Conservation (phyloP, 2,888 invertebrate genomes). For the Pammene fasciana region DNA sequence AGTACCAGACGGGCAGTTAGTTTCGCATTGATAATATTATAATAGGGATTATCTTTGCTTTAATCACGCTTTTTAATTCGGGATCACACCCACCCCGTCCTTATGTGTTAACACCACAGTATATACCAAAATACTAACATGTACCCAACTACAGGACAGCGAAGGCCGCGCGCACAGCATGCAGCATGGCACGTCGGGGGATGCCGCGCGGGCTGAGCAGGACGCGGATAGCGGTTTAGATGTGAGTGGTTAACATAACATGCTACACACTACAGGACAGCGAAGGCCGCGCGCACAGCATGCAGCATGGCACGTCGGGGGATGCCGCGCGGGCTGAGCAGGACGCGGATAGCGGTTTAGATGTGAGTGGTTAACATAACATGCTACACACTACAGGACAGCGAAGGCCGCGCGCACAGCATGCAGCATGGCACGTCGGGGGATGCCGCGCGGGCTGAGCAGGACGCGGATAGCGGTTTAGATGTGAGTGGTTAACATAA, state of each 20-base stretch:
- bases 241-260: conserved; percentile 60
- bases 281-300: conserved; percentile 76
- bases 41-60: no score
- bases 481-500: conserved; percentile 69
- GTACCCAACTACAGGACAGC: conserved; percentile 59
- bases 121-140: background rate
- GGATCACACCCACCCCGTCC: conserved; percentile 28
- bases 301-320: conserved; percentile 74
- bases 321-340: conserved; percentile 65
- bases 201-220: conserved; percentile 62
- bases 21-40: no score
- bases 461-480: conserved; percentile 65
- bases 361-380: conserved; percentile 65
- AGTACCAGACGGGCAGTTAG: no score
- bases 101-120: conserved; percentile 1
- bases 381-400: conserved; percentile 57
- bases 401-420: conserved; percentile 76
- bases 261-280: conserved; percentile 60
- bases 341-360: conserved; percentile 67
- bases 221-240: conserved; percentile 70
- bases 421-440: conserved; percentile 76
- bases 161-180: conserved; percentile 78
- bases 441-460: conserved; percentile 64
- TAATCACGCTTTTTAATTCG: background rate
- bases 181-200: conserved; percentile 74